Conservation (phyloP, 2,113 vertebrate species). For the Calidris pygmaea region DNA sequence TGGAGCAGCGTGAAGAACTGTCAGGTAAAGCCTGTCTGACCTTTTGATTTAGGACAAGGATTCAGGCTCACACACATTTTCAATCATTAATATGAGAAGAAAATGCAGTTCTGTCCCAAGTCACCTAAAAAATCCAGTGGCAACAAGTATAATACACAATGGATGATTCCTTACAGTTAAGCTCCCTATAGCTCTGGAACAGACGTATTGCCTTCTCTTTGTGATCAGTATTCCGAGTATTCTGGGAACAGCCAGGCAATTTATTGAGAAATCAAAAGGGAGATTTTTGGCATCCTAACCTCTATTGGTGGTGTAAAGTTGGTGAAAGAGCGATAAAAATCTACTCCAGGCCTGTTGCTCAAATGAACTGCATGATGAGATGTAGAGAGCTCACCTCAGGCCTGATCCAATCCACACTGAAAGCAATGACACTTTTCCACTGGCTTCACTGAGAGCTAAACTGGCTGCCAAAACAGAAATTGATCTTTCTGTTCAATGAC, state of each 20-base stretch:
- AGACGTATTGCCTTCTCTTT: background rate
- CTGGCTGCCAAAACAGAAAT: slow-evolving; percentile 8
- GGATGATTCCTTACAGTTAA: background rate
- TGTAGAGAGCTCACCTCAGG: background rate
- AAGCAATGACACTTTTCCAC: background rate
- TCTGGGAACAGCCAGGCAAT: background rate
- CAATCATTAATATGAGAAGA: background rate
- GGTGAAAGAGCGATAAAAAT: slow-evolving; percentile 22
- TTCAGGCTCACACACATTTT: background rate
- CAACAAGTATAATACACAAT: background rate
- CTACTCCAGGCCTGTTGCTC: background rate
- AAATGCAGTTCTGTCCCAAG: background rate
- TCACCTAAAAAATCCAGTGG: background rate
- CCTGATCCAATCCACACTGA: background rate
- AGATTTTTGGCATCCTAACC: slow-evolving; percentile 3
- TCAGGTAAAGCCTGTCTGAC: background rate
- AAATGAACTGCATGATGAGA: slow-evolving; percentile 11
- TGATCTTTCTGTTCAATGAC: slow-evolving; percentile 35
- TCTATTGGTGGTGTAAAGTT: background rate
- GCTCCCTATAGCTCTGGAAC: background rate
- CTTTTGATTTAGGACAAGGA: background rate
- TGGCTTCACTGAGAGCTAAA: background rate
- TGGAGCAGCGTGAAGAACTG: background rate
- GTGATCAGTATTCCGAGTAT: slow-evolving; percentile 9
- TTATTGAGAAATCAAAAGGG: slow-evolving; percentile 13